These are phyloP conservation scores for Campoletis raptor DNA, from an alignment of 2,888 invertebrate species.

Conservation along the genomic window DNA sequence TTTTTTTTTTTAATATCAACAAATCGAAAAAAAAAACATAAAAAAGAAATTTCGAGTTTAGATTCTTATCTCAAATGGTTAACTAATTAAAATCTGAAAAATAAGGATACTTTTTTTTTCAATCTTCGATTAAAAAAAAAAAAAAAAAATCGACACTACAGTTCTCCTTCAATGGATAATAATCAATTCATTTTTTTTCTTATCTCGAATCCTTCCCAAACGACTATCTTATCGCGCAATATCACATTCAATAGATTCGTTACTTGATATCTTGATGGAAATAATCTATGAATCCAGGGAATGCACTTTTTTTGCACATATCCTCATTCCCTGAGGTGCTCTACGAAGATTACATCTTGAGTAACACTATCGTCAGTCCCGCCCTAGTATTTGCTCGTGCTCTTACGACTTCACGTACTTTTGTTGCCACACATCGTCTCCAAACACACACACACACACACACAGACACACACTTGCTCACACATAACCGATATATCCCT, in stretches of 20 bases:
- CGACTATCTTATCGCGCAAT: not conserved
- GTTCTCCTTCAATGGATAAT: not conserved
- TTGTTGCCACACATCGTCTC: conserved; percentile 1
- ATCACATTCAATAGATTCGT: conserved; percentile 17
- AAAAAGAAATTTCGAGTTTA: no score
- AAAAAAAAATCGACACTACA: no score
- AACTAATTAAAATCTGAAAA: no score
- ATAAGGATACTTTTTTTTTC: no score
- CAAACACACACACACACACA: conserved; percentile 18
- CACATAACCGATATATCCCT: not conserved
- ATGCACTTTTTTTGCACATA: conserved; percentile 11
- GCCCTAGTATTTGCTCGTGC: conserved; percentile 39
- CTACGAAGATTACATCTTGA: conserved; percentile 36
- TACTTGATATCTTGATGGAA: not conserved
- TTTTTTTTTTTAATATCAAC: no score
- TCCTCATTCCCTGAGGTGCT: conserved; percentile 21
- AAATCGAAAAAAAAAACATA: no score
- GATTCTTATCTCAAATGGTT: no score
- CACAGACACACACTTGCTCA: not conserved
- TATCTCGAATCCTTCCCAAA: not conserved
- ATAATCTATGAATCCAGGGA: not conserved
- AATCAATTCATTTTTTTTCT: not conserved
- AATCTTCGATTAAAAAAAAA: no score
- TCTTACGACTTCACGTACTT: conserved; percentile 40
- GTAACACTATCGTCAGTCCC: conserved; percentile 52